Evolutionary conservation across 1,140 invertebrate genomes (phyloP).

Genomic region (Neotoxoptera formosana): DNA sequence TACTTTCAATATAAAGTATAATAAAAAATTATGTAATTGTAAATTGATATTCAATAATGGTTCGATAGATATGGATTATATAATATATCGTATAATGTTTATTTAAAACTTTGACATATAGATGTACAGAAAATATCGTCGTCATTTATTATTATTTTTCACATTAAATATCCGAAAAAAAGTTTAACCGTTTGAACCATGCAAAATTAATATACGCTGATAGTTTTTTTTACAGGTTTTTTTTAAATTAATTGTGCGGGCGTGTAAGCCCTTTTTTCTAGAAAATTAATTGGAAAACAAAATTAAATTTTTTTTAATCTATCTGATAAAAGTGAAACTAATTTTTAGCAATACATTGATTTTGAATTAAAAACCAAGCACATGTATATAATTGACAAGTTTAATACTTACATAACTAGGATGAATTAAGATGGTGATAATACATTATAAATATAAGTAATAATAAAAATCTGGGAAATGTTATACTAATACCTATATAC

Average conservation of each 20-base stretch:
- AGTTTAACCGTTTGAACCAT: not conserved
- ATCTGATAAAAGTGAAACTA: not conserved
- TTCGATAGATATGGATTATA: too few relatives aligned
- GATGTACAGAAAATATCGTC: not conserved
- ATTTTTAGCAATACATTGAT: not conserved
- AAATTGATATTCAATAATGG: not conserved
- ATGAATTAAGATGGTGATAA: not conserved
- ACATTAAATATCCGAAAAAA: not conserved
- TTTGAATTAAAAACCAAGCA: not conserved
- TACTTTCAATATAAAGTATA: not conserved
- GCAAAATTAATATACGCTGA: not conserved
- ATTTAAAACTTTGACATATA: slow-evolving; percentile 9
- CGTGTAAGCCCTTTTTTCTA: not conserved
- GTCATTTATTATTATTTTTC: not conserved
- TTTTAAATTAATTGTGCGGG: slow-evolving; percentile 4
- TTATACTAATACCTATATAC: not conserved
- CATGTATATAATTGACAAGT: not conserved
- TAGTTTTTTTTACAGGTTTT: not conserved
- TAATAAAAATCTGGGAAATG: not conserved
- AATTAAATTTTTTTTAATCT: not conserved
- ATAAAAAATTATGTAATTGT: not conserved
- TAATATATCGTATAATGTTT: not conserved
- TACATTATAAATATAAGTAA: not conserved
- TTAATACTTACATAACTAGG: not conserved
- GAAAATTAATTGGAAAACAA: slow-evolving; percentile 28